These are phyloP conservation scores for Hozukius guyotensis DNA, from an alignment of 2,797 vertebrate species.

Conservation along the genomic window DNA sequence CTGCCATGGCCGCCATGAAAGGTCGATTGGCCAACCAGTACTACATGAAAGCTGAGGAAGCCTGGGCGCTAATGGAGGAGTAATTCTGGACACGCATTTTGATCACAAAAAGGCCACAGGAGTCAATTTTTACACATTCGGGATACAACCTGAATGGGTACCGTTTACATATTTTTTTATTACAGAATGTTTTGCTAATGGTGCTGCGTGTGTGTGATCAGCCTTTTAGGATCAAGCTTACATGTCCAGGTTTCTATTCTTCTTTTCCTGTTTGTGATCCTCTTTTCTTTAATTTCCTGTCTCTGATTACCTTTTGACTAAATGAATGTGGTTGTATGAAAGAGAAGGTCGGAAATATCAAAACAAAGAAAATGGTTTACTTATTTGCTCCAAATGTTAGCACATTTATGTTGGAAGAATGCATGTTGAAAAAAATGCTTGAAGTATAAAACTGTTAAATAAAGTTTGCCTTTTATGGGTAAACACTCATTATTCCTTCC, in stretches of 20 bases:
- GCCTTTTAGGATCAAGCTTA: neutral
- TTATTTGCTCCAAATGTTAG: neutral
- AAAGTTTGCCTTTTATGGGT: conserved; percentile 57
- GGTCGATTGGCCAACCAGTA: conserved; percentile 94
- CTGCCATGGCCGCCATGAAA: conserved; percentile 95
- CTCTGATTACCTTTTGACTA: neutral
- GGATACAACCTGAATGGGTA: conserved; percentile 31
- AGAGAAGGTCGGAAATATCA: conserved; percentile 4
- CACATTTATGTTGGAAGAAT: conserved; percentile 30
- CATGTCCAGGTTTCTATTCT: conserved; percentile 1
- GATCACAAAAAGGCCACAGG: neutral
- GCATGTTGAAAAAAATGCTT: conserved; percentile 21
- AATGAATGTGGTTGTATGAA: conserved; percentile 25
- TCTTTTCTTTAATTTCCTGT: conserved; percentile 3
- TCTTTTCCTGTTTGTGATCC: conserved; percentile 11
- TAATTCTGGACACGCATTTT: conserved; percentile 34
- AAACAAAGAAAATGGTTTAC: conserved; percentile 36
- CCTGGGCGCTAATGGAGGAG: conserved; percentile 94
- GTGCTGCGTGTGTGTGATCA: conserved; percentile 5
- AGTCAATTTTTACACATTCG: conserved; percentile 22
- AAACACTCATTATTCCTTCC: neutral
- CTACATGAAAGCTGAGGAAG: conserved; percentile 96
- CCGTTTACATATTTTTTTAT: conserved; percentile 68
- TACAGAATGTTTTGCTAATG: conserved; percentile 22
- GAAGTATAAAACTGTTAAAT: conserved; percentile 54